Percentiles rank a stretch among this genome's conserved stretches.
These are phyloP conservation scores for Drosophila orena DNA, from an alignment of 1,140 invertebrate genomes.

Conservation along the genomic window DNA sequence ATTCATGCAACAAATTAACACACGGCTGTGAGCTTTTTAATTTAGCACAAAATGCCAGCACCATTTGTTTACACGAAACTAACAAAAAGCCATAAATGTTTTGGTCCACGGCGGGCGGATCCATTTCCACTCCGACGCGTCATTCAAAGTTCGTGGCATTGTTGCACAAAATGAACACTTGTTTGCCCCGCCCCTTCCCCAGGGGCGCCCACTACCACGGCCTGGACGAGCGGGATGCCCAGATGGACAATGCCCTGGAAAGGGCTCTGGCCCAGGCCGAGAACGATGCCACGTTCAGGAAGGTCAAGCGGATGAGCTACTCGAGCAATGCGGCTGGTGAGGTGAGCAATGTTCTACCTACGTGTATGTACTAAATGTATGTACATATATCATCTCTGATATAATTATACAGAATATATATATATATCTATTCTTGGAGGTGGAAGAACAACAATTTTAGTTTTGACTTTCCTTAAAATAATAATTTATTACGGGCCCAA, in stretches of 20 bases:
- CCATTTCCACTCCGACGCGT: constrained; percentile 35
- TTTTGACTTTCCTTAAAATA: too few relatives aligned
- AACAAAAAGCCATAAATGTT: constrained; percentile 49
- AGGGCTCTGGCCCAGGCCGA: constrained; percentile 88
- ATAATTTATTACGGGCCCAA: neutral
- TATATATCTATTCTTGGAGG: too few relatives aligned
- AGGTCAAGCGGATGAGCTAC: constrained; percentile 89
- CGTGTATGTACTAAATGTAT: too few relatives aligned
- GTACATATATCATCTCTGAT: too few relatives aligned
- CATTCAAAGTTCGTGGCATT: constrained; percentile 20
- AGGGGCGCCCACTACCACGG: constrained; percentile 59
- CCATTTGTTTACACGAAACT: constrained; percentile 46
- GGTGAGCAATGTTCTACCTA: constrained; percentile 84
- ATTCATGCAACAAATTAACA: constrained; percentile 54
- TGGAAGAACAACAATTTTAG: too few relatives aligned
- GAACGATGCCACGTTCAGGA: constrained; percentile 89
- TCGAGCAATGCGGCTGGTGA: constrained; percentile 88
- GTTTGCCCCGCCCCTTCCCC: neutral
- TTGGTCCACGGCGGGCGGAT: constrained; percentile 2
- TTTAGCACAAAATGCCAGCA: constrained; percentile 48
- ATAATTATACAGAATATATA: too few relatives aligned
- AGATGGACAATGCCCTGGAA: constrained; percentile 86
- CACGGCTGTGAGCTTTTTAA: constrained; percentile 57
- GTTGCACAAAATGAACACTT: constrained; percentile 48
- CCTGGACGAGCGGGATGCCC: constrained; percentile 79